Conservation (phyloP, 2,113 vertebrate species). For the Alligator sinensis region DNA sequence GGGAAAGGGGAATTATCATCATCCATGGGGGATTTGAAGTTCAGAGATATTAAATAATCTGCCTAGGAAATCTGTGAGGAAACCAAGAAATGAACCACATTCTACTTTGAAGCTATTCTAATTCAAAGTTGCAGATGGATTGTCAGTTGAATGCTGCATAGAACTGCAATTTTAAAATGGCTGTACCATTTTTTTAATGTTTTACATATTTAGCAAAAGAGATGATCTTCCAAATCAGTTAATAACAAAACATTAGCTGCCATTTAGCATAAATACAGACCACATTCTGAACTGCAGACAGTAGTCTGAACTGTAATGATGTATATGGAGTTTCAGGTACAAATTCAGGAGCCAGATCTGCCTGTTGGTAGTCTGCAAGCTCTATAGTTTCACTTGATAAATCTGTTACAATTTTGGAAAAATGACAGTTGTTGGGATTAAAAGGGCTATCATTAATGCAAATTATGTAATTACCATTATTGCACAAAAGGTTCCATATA, state of each 20-base stretch:
- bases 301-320: not conserved
- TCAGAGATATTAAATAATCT: not conserved
- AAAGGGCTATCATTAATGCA: not conserved
- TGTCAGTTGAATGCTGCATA: not conserved
- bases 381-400: not conserved
- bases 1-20: not conserved
- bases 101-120: not conserved
- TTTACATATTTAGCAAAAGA: constrained; percentile 16
- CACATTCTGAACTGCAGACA: not conserved
- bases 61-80: not conserved
- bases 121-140: not conserved
- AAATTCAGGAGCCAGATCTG: too few relatives aligned
- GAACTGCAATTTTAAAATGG: not conserved
- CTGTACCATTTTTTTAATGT: constrained; percentile 6
- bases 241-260: not conserved
- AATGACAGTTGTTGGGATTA: not conserved
- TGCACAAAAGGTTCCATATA: not conserved
- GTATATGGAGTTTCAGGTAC: too few relatives aligned
- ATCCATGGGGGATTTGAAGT: not conserved
- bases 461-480: not conserved
- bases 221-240: not conserved
- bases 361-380: not conserved
- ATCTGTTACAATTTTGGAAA: not conserved
- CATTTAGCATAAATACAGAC: not conserved
- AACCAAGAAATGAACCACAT: not conserved